Evolutionary conservation across 2,888 invertebrate genomes (phyloP).

Genomic region (Abrostola tripartita): DNA sequence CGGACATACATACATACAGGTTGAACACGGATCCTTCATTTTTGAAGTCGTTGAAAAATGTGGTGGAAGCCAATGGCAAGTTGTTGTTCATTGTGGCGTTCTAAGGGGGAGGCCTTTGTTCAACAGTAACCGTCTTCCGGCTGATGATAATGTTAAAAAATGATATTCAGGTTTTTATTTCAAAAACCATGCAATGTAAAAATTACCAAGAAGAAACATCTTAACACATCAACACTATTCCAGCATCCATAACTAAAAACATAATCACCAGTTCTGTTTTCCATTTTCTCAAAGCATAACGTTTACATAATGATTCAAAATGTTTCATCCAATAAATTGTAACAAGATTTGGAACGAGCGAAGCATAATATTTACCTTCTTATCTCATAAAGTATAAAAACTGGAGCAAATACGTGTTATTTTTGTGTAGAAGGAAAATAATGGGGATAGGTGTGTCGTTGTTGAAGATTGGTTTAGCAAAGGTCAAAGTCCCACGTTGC

Average conservation of each 20-base stretch:
- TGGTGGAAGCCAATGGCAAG: too few species aligned
- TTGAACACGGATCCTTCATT: too few species aligned
- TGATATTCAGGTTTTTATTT: too few species aligned
- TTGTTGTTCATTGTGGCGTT: too few species aligned
- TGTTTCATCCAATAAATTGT: slow-evolving; percentile 5
- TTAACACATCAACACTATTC: background rate
- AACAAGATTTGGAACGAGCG: slow-evolving; percentile 1
- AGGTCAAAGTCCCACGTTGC: background rate
- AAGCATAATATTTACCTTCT: slow-evolving; percentile 4
- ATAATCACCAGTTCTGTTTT: background rate
- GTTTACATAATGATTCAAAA: background rate
- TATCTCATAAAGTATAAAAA: slow-evolving; percentile 1
- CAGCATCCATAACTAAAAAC: background rate
- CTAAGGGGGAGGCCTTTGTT: too few species aligned
- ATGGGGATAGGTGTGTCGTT: background rate
- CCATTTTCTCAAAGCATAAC: background rate
- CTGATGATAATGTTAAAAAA: too few species aligned
- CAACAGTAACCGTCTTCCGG: too few species aligned
- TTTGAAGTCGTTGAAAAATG: too few species aligned
- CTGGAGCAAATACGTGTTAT: background rate
- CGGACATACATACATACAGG: too few species aligned
- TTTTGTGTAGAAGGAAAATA: background rate
- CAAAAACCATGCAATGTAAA: too few species aligned
- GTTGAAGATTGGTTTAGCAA: background rate
- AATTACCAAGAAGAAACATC: too few species aligned